Evolutionary conservation across 2,797 vertebrate genomes (phyloP).

Genomic region (Spinus olivaceus): DNA sequence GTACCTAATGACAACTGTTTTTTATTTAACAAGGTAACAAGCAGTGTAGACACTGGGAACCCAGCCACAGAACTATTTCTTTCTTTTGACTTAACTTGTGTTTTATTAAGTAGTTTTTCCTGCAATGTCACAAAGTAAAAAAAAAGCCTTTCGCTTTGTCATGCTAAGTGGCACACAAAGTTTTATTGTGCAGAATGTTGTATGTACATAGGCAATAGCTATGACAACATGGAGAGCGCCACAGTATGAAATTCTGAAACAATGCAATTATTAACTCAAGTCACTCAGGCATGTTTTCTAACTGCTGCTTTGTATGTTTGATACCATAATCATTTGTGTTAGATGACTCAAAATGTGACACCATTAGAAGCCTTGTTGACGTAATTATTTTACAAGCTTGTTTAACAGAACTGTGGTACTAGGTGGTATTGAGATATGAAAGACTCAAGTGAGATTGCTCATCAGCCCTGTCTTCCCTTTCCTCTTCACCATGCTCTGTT

Average conservation of each 20-base stretch:
- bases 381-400: background rate
- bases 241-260: background rate
- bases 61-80: background rate
- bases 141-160: background rate
- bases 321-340: background rate
- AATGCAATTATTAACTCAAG: background rate
- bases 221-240: background rate
- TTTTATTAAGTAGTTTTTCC: background rate
- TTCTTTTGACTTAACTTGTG: background rate
- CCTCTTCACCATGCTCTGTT: background rate
- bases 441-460: background rate
- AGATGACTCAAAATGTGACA: background rate
- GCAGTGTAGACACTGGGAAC: background rate
- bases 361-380: background rate
- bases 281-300: background rate
- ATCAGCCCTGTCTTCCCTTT: background rate
- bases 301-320: background rate
- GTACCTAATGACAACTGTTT: background rate
- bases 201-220: background rate
- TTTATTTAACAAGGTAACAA: background rate
- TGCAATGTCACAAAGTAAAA: background rate
- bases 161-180: background rate
- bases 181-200: background rate
- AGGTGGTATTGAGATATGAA: background rate
- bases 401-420: background rate